phyloP scores from a whole-genome alignment of 2,888 invertebrate genomes.

The Lumbricus terrestris region DNA sequence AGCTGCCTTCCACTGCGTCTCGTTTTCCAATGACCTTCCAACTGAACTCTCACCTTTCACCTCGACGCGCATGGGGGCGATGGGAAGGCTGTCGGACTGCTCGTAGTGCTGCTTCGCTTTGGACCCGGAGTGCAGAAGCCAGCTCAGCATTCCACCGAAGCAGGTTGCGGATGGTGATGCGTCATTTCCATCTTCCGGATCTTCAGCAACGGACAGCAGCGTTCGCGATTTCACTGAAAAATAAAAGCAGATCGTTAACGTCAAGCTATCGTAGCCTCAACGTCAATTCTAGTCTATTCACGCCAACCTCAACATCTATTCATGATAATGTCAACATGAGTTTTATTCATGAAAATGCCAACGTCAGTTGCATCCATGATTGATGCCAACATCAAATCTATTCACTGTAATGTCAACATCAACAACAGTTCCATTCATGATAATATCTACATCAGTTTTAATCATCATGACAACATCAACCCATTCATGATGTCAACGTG shows the following conservation, averaged over 20 bases:
- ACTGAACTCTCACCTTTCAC: not conserved
- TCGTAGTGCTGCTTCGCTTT: not conserved
- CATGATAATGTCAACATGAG: no score
- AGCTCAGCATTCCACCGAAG: conserved; percentile 13
- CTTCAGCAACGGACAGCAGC: conserved; percentile 18
- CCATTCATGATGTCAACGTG: no score
- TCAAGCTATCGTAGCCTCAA: not conserved
- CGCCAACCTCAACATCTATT: no score
- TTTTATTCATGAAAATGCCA: no score
- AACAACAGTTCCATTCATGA: no score
- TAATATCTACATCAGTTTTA: no score
- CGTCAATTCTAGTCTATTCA: no score
- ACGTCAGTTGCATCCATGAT: no score
- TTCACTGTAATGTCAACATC: no score
- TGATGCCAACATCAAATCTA: no score
- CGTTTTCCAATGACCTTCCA: not conserved
- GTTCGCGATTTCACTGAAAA: conserved; percentile 23
- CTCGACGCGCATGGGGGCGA: not conserved
- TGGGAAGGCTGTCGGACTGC: not conserved
- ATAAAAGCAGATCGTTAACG: not conserved
- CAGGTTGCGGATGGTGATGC: not conserved
- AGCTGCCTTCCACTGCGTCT: not conserved
- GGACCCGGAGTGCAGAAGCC: not conserved
- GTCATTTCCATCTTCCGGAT: not conserved
- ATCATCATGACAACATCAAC: no score